Conservation (phyloP, 2,113 vertebrate species). For the Malurus cyaneus region DNA sequence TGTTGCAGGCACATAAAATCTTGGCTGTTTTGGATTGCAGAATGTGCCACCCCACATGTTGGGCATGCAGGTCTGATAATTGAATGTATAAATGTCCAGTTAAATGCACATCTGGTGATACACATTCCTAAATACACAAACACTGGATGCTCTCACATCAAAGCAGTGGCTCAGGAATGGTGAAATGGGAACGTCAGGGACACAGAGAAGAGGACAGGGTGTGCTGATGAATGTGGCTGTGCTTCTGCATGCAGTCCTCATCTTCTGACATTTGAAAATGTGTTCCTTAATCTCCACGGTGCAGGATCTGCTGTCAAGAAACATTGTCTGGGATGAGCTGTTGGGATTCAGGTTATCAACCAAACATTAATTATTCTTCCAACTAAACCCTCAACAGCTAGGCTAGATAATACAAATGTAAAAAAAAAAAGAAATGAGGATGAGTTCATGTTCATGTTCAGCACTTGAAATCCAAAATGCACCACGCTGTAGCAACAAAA, state of each 20-base stretch:
- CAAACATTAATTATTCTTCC: slow-evolving; percentile 62
- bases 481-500: background rate
- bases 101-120: background rate
- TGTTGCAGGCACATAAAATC: background rate
- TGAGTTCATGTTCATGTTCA: background rate
- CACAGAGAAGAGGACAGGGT: background rate
- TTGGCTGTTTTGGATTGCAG: background rate
- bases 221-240: background rate
- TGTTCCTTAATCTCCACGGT: background rate
- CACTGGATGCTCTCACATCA: rapidly evolving
- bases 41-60: background rate
- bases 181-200: background rate
- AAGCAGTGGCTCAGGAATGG: background rate
- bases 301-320: slow-evolving; percentile 46
- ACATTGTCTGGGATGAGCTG: slow-evolving; percentile 56
- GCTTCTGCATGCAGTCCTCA: background rate
- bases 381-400: slow-evolving; percentile 37
- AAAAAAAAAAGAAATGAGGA: background rate
- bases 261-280: slow-evolving; percentile 15
- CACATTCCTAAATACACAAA: background rate
- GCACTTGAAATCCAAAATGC: slow-evolving; percentile 14
- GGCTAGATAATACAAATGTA: slow-evolving; percentile 21
- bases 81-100: background rate
- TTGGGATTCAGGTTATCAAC: slow-evolving; percentile 43
- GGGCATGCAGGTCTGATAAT: background rate